Conservation (phyloP, 2,888 invertebrate genomes). For the Aromia moschata region DNA sequence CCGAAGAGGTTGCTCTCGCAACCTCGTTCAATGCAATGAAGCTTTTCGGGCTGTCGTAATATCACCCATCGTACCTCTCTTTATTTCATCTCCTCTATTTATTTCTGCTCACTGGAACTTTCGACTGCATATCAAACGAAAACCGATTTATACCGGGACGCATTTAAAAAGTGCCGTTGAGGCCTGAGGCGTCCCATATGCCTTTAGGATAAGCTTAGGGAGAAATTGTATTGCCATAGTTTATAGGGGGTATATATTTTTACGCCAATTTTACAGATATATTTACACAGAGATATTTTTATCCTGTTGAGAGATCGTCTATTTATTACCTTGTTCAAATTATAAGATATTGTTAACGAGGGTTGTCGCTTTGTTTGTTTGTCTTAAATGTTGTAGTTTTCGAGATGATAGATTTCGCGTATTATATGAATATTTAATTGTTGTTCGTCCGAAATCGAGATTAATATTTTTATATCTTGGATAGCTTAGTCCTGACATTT, state of each 20-base stretch:
- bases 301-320: neutral
- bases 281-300: slow-evolving; percentile 19
- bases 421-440: neutral
- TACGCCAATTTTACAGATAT: slow-evolving; percentile 4
- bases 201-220: neutral
- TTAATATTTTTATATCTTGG: neutral
- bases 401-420: neutral
- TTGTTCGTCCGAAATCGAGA: neutral
- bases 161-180: too few species aligned
- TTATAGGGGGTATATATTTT: slow-evolving; percentile 13
- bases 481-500: neutral
- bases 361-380: slow-evolving; percentile 5
- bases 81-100: slow-evolving; percentile 19
- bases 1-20: slow-evolving; percentile 89
- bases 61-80: slow-evolving; percentile 30
- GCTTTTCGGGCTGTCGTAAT: slow-evolving; percentile 85
- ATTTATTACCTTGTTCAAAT: slow-evolving; percentile 8
- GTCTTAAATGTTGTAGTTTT: neutral
- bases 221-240: slow-evolving; percentile 17
- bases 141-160: too few species aligned
- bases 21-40: slow-evolving; percentile 93
- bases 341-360: neutral
- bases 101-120: slow-evolving; percentile 15
- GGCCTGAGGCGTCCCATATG: too few species aligned
- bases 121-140: slow-evolving; percentile 22